Evolutionary conservation across 2,888 invertebrate genomes (phyloP), one percentile per base, ranked within the genome.

Genomic region (Pammene aurita): DNA sequence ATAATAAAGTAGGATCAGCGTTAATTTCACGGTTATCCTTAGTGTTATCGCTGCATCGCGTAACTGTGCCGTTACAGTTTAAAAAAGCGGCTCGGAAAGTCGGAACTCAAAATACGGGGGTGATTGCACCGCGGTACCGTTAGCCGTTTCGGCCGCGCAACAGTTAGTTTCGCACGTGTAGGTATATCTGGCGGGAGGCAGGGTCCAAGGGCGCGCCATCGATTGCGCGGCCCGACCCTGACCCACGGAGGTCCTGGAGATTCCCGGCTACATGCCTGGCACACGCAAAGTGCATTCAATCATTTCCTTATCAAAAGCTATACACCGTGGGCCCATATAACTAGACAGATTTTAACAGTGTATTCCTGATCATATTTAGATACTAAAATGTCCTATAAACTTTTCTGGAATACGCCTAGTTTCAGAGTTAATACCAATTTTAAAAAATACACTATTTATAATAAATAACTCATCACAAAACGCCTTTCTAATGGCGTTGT

Each of bases 191-290:
- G 14, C 46, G 54, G 42, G 61, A 57, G 35, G 35, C 52, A 73
- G 79, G 82, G 79, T 80, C 85, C 85, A 87, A 85, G 86, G 86
- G 80, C 86, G 79, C 74, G 79, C 74, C 76, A 87, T 87, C 86
- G 85, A 88, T 87, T 77, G 72, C 73, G 74, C 80, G 86, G 79
- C 83, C 77, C 76, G 87, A 81, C 88, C 88, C 79, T 88, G 88
- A 88, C 88, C 88, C 77, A 70, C 76, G 75, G 18, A 13, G 76
- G 74, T 54, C 72, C 74, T 72, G 71, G 75, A 69, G 74, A 74
- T 74, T 74, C 11, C 50, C 71, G 68, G 66, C 77, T 76, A 77
- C 78, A 77, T 72, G 41, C 41, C 58, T 58, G 48, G 50, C n/a
- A 34, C 35, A 50, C 16, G 42, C 26, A 11, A 38, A 18, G 56